Conservation (phyloP, 2,888 invertebrate genomes). For the Clanis bilineata region DNA sequence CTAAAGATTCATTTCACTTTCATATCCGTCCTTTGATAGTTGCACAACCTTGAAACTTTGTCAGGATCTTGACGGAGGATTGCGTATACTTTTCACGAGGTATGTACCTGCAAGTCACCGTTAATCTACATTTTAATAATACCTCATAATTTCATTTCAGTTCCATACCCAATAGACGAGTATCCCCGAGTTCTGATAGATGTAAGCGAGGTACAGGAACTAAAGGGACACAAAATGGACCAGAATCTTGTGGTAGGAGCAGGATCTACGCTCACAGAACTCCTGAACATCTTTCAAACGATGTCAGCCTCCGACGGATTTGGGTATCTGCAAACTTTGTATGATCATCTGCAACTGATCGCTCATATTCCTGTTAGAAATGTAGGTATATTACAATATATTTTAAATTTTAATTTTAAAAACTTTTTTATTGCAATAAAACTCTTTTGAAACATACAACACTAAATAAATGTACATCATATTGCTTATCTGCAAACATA, state of each 20-base stretch:
- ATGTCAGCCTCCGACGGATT: constrained; percentile 61
- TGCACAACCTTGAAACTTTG: no score
- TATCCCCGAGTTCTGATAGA: constrained; percentile 81
- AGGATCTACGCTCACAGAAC: constrained; percentile 75
- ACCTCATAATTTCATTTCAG: constrained; percentile 39
- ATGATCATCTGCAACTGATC: constrained; percentile 84
- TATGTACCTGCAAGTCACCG: no score
- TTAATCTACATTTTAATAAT: not conserved
- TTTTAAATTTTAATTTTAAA: no score
- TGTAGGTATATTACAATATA: constrained; percentile 81
- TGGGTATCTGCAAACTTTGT: constrained; percentile 80
- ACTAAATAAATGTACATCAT: no score
- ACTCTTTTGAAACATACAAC: no score
- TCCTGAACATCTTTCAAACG: constrained; percentile 67
- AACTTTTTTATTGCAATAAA: no score
- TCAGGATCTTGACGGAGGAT: no score
- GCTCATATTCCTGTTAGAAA: constrained; percentile 88
- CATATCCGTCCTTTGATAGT: no score
- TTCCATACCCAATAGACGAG: constrained; percentile 58
- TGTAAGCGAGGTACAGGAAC: constrained; percentile 79
- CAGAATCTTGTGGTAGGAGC: constrained; percentile 80
- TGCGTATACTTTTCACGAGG: no score
- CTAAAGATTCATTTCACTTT: no score
- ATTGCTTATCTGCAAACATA: no score
- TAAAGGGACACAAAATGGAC: constrained; percentile 64